A percentile compares a stretch with the other conserved stretches of the same genome.
Conservation (phyloP, 2,888 invertebrate species). For the Pammene aurita region DNA sequence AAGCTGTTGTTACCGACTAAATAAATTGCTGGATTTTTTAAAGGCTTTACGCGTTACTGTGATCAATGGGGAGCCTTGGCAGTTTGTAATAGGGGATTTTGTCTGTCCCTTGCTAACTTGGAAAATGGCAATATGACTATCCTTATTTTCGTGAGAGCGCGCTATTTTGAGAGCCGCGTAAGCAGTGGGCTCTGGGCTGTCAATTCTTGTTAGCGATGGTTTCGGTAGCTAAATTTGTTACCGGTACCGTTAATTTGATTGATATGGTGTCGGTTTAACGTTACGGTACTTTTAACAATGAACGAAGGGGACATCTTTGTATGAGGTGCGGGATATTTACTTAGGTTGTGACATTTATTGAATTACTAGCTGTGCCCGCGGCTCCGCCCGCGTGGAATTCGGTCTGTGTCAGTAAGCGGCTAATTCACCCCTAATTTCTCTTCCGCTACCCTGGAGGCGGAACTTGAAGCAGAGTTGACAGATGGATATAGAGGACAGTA, state of each 20-base stretch:
- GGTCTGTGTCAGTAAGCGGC: too few relatives aligned
- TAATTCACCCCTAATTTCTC: too few relatives aligned
- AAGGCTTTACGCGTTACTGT: conserved; percentile 78
- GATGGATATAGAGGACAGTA: too few relatives aligned
- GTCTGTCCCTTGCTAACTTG: conserved; percentile 55
- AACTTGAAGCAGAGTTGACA: too few relatives aligned
- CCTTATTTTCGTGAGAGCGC: conserved; percentile 55
- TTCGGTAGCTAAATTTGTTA: conserved; percentile 57
- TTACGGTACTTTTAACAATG: conserved; percentile 23
- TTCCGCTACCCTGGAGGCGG: too few relatives aligned
- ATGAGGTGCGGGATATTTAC: background rate
- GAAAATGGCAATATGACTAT: conserved; percentile 47
- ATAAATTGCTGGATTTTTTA: conserved; percentile 80
- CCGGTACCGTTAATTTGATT: conserved; percentile 58
- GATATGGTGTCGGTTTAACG: conserved; percentile 49
- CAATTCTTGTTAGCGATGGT: conserved; percentile 72
- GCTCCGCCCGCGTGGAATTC: too few relatives aligned
- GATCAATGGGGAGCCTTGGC: conserved; percentile 77
- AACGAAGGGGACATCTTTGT: conserved; percentile 8
- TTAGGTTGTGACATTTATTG: background rate
- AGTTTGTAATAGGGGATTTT: conserved; percentile 73
- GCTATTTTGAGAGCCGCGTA: conserved; percentile 62
- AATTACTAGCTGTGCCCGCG: too few relatives aligned
- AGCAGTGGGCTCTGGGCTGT: conserved; percentile 63
- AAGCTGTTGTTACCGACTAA: conserved; percentile 71